Evolutionary conservation across 2,797 vertebrate species (phyloP).

Genomic region (Chrosomus eos): DNA sequence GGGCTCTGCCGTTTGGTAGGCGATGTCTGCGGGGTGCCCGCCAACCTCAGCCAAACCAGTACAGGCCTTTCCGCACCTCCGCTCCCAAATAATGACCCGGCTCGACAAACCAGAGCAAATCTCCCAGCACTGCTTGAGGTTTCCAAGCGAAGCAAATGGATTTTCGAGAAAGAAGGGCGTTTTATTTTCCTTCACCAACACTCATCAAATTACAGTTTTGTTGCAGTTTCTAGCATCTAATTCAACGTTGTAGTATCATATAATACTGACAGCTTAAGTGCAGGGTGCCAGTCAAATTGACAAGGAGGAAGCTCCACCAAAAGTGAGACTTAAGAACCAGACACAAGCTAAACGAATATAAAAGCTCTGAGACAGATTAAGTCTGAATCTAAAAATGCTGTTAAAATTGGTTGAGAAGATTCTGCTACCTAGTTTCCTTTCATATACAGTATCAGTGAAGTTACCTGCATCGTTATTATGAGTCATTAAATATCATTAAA

Average conservation of each 20-base stretch:
- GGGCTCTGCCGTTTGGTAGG: slow-evolving; percentile 54
- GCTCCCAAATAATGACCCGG: slow-evolving; percentile 72
- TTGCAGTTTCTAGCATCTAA: slow-evolving; percentile 50
- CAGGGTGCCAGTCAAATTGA: slow-evolving; percentile 60
- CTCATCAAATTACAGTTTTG: slow-evolving; percentile 68
- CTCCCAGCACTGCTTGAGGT: slow-evolving; percentile 75
- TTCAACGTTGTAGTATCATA: slow-evolving; percentile 59
- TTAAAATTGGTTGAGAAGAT: background rate
- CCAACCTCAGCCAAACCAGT: slow-evolving; percentile 67
- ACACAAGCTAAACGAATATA: slow-evolving; percentile 34
- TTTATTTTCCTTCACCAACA: slow-evolving; percentile 58
- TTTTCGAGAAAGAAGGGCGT: slow-evolving; percentile 68
- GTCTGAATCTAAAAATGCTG: slow-evolving; percentile 19
- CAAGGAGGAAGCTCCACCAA: slow-evolving; percentile 44
- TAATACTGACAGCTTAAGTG: slow-evolving; percentile 73
- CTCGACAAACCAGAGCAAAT: slow-evolving; percentile 75
- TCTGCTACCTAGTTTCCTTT: background rate
- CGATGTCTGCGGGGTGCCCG: slow-evolving; percentile 47
- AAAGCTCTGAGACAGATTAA: slow-evolving; percentile 39
- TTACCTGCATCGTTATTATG: background rate
- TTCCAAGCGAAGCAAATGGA: slow-evolving; percentile 58
- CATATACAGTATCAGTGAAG: background rate
- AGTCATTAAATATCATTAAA: too few species aligned
- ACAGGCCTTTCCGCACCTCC: slow-evolving; percentile 71
- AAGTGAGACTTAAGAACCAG: slow-evolving; percentile 38